phyloP scores from a whole-genome alignment of 2,113 vertebrate genomes.

The Hippopotamus amphibius region DNA sequence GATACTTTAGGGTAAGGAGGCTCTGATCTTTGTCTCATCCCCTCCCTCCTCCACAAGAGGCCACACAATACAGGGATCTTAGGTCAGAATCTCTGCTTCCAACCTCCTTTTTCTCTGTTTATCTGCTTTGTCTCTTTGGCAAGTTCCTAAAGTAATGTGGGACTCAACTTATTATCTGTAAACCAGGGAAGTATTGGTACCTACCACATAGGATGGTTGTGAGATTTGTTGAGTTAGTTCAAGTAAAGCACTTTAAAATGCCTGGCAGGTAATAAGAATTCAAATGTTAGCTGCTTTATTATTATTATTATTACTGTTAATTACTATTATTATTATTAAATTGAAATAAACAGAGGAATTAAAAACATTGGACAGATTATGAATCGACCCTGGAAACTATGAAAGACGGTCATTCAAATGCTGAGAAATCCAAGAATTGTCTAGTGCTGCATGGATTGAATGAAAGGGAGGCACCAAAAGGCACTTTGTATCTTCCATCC shows the following conservation, averaged over 20 bases:
- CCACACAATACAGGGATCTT: background rate
- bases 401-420: background rate
- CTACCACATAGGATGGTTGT: background rate
- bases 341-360: background rate
- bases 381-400: background rate
- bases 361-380: background rate
- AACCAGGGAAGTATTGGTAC: background rate
- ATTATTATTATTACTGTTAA: background rate
- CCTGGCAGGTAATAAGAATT: background rate
- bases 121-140: background rate
- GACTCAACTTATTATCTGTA: background rate
- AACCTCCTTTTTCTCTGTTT: background rate
- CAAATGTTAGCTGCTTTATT: background rate
- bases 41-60: background rate
- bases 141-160: background rate
- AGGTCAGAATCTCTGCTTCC: background rate
- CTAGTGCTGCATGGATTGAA: background rate
- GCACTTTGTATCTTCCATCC: background rate
- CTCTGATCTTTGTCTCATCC: background rate
- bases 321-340: background rate
- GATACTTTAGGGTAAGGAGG: background rate
- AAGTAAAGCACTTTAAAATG: background rate
- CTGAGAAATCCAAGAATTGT: background rate
- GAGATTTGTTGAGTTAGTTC: background rate
- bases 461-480: background rate